phyloP scores from a whole-genome alignment of 2,113 vertebrate genomes.

The Sturnira hondurensis region DNA sequence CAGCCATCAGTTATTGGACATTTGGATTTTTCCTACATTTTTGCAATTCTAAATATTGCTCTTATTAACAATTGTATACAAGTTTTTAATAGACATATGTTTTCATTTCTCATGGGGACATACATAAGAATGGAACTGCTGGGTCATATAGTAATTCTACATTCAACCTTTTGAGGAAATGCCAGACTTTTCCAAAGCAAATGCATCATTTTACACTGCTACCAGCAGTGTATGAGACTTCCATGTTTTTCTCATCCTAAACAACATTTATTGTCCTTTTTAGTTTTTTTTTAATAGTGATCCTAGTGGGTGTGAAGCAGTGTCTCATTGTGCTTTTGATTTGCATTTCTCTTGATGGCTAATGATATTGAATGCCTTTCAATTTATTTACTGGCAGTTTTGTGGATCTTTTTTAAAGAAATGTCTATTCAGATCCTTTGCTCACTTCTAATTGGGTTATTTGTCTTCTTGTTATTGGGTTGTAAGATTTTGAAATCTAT shows the following conservation, averaged over 20 bases:
- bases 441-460: not conserved
- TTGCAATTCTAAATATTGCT: not conserved
- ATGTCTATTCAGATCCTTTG: not conserved
- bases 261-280: not conserved
- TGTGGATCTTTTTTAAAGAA: not conserved
- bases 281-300: not conserved
- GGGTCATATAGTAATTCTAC: not conserved
- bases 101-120: constrained; percentile 11
- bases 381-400: not conserved
- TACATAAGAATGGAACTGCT: not conserved
- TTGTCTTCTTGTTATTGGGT: not conserved
- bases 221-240: not conserved
- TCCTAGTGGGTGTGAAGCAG: not conserved
- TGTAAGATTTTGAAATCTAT: not conserved
- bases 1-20: not conserved
- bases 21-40: not conserved
- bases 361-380: not conserved
- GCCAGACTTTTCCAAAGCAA: not conserved
- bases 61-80: not conserved
- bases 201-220: not conserved
- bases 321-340: not conserved
- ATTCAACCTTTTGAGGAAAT: constrained; percentile 28
- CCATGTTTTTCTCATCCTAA: constrained; percentile 8
- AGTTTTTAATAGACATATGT: not conserved
- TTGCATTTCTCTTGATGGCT: constrained; percentile 1